A percentile compares a stretch with the other conserved stretches of the same genome.
These are phyloP conservation scores for Esox lucius DNA, from an alignment of 2,797 vertebrate genomes.

Conservation along the genomic window DNA sequence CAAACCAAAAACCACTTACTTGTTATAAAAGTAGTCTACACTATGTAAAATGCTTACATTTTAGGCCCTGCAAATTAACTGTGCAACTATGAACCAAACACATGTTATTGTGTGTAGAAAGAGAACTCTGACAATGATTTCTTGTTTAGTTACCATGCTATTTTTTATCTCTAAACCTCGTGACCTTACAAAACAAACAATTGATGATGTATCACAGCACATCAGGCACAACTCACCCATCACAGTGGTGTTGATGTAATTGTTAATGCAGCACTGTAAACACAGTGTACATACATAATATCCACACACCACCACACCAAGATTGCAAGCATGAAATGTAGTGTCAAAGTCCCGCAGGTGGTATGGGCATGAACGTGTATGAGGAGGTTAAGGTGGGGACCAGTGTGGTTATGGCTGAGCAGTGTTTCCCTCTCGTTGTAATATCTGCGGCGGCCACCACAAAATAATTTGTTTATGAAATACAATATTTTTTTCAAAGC, in stretches of 20 bases:
- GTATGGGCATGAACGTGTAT: neutral
- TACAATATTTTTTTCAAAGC: no score
- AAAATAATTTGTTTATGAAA: no score
- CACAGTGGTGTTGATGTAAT: no score
- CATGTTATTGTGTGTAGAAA: constrained; percentile 18
- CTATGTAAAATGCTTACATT: no score
- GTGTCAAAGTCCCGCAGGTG: constrained; percentile 13
- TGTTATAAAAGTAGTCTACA: neutral
- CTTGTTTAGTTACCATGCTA: neutral
- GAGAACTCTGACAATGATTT: constrained; percentile 2
- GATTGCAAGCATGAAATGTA: neutral
- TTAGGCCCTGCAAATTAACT: no score
- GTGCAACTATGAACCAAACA: no score
- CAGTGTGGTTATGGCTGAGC: no score
- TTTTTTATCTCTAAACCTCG: neutral
- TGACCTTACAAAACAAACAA: no score
- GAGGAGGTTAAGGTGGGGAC: neutral
- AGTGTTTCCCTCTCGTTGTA: neutral
- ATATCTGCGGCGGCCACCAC: no score
- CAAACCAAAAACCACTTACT: constrained; percentile 41
- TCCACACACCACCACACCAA: neutral
- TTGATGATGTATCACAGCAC: no score
- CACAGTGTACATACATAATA: constrained; percentile 6
- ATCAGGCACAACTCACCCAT: no score
- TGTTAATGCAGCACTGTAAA: neutral